Conservation (phyloP, 2,888 invertebrate species). For the Callyntrura sp. region DNA sequence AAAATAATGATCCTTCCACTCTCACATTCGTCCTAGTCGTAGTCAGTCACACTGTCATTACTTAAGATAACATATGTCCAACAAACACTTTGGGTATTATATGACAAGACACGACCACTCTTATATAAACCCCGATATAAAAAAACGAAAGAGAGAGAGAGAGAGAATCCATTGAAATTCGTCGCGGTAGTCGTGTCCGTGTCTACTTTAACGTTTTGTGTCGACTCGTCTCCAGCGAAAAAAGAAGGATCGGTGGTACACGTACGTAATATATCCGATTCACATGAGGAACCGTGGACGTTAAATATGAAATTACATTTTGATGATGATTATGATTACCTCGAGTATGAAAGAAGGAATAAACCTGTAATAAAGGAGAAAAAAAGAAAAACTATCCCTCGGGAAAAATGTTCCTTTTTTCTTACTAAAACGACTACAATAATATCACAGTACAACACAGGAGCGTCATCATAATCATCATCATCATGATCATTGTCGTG, state of each 20-base stretch:
- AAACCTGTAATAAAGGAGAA: too few relatives aligned
- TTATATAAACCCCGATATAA: too few relatives aligned
- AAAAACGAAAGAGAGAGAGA: too few relatives aligned
- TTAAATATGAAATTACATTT: conserved; percentile 60
- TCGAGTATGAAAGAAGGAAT: conserved; percentile 28
- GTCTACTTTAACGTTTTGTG: conserved; percentile 26
- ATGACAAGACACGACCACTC: conserved; percentile 60
- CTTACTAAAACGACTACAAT: conserved; percentile 29
- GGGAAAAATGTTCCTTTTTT: conserved; percentile 50
- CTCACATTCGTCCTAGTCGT: conserved; percentile 24
- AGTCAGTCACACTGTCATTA: conserved; percentile 59
- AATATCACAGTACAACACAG: background rate
- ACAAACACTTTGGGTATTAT: conserved; percentile 21
- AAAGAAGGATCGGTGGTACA: background rate
- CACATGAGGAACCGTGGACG: conserved; percentile 69
- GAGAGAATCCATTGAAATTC: conserved; percentile 1
- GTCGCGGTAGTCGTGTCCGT: conserved; percentile 33
- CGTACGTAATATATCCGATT: conserved; percentile 73
- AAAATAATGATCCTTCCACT: conserved; percentile 60
- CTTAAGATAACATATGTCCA: conserved; percentile 72
- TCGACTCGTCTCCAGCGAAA: conserved; percentile 70
- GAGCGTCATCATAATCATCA: too few relatives aligned
- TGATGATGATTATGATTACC: conserved; percentile 74
- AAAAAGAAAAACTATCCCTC: conserved; percentile 54
- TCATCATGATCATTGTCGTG: conserved; percentile 58